Base-by-base conservation (phyloP, 2,888 invertebrate species). In the Pelosia muscerda region DNA sequence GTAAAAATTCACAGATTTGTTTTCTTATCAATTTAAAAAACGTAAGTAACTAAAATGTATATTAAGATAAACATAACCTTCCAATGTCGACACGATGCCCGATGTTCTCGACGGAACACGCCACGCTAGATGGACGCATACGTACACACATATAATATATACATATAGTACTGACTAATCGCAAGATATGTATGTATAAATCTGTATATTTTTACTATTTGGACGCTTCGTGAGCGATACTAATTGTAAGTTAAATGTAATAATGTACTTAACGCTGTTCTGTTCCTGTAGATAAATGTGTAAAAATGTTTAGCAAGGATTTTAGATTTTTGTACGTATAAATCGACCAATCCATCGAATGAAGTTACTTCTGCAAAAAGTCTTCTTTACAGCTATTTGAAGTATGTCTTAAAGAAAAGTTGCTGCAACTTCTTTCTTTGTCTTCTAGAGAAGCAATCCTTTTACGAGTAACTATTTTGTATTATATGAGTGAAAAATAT, bases 231-330 rank as follows among this genome's bases (percentile, higher is more conserved):
- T 66, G 66, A 73, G 55, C 68, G 57, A 68, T 63, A 69, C 55
- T 63, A 65, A 23, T 63, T 77, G 71, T 72, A 75, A 75, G 71
- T 74, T 69, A 70, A 42, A 61, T 68, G 56, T 73, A 71, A 64
- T 49, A 59, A 63, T 34, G 62, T 61, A 69, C 59, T 67, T 72
- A 69, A 63, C 38, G 31, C 58, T 26, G 56, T 26, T 72, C 61
- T 67, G 55, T 67, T 65, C 34, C 34, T 56, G n/a, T 26, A 2
- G 31, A 15, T 56, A 61, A 53, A 38, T 42, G 19, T 64, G 53
- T 49, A 63, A 23, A 49, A 26, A 64, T 65, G 60, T 63, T 22
- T 64, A 70, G 63, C 65, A 62, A 74, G 42, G 42, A 58, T 62
- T 53, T 57, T 42, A 58, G 55, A 61, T 65, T 49, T 49, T 49